Conservation (phyloP, 2,113 vertebrate genomes). For the Pampusana beccarii region DNA sequence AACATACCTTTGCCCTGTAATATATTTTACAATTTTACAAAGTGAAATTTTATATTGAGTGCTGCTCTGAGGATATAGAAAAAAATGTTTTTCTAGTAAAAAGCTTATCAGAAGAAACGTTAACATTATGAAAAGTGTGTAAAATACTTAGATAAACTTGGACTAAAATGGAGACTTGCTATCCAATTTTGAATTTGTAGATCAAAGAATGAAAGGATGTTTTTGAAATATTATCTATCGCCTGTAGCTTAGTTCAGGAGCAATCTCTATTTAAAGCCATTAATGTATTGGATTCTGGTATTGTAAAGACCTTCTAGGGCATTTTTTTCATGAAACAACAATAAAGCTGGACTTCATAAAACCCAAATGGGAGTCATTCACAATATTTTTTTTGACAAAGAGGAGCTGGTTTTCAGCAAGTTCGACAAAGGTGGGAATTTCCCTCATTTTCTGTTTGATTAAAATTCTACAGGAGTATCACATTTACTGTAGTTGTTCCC, state of each 20-base stretch:
- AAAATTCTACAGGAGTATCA: not conserved
- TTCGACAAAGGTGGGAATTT: not conserved
- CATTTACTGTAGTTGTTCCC: not conserved
- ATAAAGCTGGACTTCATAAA: not conserved
- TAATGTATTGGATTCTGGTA: not conserved
- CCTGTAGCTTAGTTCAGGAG: not conserved
- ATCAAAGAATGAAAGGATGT: not conserved
- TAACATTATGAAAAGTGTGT: not conserved
- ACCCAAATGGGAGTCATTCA: not conserved
- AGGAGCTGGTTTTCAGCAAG: not conserved
- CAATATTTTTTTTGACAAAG: not conserved
- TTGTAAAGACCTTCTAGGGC: not conserved
- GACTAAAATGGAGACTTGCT: not conserved
- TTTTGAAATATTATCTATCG: not conserved
- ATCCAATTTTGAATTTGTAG: not conserved
- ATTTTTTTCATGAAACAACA: not conserved
- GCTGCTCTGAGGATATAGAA: not conserved
- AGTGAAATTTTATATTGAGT: not conserved
- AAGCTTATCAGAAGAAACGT: not conserved
- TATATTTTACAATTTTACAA: not conserved
- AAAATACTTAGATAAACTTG: not conserved
- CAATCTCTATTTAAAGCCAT: not conserved
- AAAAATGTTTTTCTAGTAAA: not conserved
- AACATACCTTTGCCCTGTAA: not conserved
- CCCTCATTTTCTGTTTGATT: not conserved